Evolutionary conservation across 2,113 vertebrate species (phyloP).

Genomic region (Channa maculata): DNA sequence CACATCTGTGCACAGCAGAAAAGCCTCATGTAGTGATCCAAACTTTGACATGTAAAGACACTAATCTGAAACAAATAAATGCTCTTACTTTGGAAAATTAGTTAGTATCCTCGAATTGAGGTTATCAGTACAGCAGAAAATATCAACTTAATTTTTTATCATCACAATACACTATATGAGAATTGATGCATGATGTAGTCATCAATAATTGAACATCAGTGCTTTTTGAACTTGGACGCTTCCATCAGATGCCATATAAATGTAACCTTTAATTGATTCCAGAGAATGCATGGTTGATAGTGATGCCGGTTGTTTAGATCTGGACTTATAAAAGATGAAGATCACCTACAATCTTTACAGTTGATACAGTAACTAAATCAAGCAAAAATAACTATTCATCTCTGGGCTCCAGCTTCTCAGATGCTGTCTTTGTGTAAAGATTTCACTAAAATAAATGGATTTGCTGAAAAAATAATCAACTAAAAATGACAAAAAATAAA

Average conservation of each 20-base stretch:
- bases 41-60: background rate
- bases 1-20: no score
- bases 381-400: background rate
- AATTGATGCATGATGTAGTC: conserved; percentile 12
- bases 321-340: conserved; percentile 17
- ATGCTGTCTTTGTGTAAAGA: no score
- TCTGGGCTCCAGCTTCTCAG: no score
- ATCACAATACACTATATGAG: conserved; percentile 20
- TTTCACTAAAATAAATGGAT: background rate
- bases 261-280: conserved; percentile 62
- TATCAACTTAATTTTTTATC: conserved; percentile 34
- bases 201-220: conserved; percentile 54
- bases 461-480: background rate
- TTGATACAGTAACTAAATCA: background rate
- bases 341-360: background rate
- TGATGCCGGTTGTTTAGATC: conserved; percentile 10
- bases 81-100: background rate
- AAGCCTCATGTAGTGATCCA: no score
- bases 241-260: conserved; percentile 46
- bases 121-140: background rate
- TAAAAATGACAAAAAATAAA: no score
- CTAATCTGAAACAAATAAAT: conserved; percentile 4
- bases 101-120: background rate
- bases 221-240: conserved; percentile 40
- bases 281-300: conserved; percentile 31